phyloP scores from a whole-genome alignment of 2,113 vertebrate genomes.

The Xenopus laevis region DNA sequence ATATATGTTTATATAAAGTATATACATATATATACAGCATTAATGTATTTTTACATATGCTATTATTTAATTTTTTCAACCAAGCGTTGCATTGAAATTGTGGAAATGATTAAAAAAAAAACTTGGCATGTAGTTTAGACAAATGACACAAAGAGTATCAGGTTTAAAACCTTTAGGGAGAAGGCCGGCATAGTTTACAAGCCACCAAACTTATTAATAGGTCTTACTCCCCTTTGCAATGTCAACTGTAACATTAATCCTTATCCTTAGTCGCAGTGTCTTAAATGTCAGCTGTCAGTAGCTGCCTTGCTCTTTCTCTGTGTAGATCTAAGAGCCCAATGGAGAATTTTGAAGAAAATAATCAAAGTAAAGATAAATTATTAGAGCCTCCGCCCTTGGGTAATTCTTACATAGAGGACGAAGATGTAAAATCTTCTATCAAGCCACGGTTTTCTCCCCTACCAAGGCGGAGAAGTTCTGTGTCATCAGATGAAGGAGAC shows the following conservation, averaged over 20 bases:
- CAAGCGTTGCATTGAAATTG: constrained; percentile 43
- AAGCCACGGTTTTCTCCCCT: constrained; percentile 64
- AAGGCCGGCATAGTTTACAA: constrained; percentile 74
- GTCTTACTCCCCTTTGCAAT: constrained; percentile 74
- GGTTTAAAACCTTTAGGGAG: constrained; percentile 59
- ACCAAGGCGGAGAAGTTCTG: constrained; percentile 63
- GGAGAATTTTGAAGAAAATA: constrained; percentile 74
- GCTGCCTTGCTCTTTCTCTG: constrained; percentile 67
- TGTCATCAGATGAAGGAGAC: constrained; percentile 74
- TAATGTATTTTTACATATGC: no score
- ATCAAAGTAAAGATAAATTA: constrained; percentile 58
- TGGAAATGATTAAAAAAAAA: constrained; percentile 38
- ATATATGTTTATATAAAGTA: no score
- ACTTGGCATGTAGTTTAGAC: constrained; percentile 31
- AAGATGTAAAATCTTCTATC: constrained; percentile 60
- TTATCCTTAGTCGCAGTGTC: constrained; percentile 77
- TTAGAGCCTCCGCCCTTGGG: constrained; percentile 68
- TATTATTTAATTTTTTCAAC: no score
- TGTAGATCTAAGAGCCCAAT: constrained; percentile 75
- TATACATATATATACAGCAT: no score
- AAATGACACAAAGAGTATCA: constrained; percentile 52
- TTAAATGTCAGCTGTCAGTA: constrained; percentile 75
- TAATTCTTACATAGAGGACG: constrained; percentile 62
- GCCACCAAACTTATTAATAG: constrained; percentile 85
- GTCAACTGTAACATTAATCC: constrained; percentile 89